Evolutionary conservation across 2,888 invertebrate species (phyloP).

Genomic region (Lasioglossum lativentre): DNA sequence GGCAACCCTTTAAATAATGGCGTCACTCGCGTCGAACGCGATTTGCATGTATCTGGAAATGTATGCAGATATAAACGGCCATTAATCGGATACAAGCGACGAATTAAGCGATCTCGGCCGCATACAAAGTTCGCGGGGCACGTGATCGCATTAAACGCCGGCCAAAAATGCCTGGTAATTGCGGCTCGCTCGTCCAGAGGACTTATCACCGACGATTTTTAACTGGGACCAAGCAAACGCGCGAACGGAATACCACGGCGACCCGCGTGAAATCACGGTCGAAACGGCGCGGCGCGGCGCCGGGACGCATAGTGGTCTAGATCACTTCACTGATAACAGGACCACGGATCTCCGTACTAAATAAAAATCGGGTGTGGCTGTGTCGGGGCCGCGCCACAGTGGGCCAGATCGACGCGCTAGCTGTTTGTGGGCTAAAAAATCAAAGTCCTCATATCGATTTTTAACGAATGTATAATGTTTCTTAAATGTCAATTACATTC

Average conservation of each 20-base stretch:
- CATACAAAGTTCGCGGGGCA: conserved; percentile 16
- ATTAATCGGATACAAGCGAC: conserved; percentile 51
- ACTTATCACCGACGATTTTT: conserved; percentile 17
- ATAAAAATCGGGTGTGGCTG: too few relatives aligned
- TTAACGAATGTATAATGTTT: too few relatives aligned
- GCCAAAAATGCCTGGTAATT: conserved; percentile 35
- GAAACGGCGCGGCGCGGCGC: not conserved
- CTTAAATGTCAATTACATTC: too few relatives aligned
- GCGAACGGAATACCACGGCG: not conserved
- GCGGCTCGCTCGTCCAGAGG: conserved; percentile 6
- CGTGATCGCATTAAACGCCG: conserved; percentile 12
- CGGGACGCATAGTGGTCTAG: not conserved
- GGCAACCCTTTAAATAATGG: conserved; percentile 38
- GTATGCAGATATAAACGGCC: conserved; percentile 52
- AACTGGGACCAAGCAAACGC: not conserved
- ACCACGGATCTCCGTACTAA: not conserved
- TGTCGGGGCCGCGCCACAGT: too few relatives aligned
- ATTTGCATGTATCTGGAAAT: conserved; percentile 40
- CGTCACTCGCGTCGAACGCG: conserved; percentile 32
- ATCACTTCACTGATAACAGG: not conserved
- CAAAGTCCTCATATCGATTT: too few relatives aligned
- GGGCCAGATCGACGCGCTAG: too few relatives aligned
- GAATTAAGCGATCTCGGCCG: conserved; percentile 41
- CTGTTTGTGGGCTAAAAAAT: too few relatives aligned
- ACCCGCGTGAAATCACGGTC: not conserved